Base-by-base conservation (phyloP, 2,113 vertebrate species). In the Oreochromis spilurus region DNA sequence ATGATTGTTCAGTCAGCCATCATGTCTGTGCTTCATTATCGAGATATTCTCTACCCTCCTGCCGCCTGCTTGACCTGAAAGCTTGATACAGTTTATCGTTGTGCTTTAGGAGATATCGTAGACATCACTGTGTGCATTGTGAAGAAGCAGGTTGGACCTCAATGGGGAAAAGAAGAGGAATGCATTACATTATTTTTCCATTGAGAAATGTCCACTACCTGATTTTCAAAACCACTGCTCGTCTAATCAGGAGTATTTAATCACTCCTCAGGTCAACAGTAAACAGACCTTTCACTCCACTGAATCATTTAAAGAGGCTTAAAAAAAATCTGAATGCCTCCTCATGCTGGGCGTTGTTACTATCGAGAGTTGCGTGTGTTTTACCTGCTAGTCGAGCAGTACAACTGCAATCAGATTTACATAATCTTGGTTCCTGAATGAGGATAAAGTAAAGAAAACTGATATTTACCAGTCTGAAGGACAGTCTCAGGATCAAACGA, bases 401-500 rank as follows among this genome's bases (percentile, higher is more conserved):
- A 77, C 16, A 34, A 13, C 6, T 79, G 50, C 34, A 1, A 17
- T 80, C n/a, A 11, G 7, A 40, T 40, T 55, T 80, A 11, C n/a
- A 24, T 21, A 5, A 38, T 40, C 36, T 40, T 81, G 43, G 26
- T 29, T 45, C 24, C 55, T 21, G 55, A 45, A 82, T 62, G 55
- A 34, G 79, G 36, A 58, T 58, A 11, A 24, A 80, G 62, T 24
- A 26, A 38, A 40, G 81, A 4, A 31, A 21, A n/a, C 6, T 2
- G 11, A 70, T 58, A 88, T 93, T 95, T 96, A 99, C 99, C 99
- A 82, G 98, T 98, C 95, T 99, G 99, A 75, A 99, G 97, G 77
- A 99, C 99, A 1, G 96, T 98, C 95, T 99, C 98, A 9, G 99
- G 99, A 95, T 99, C 99, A 94, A 99, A 97, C 1, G 98, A 99